These are phyloP conservation scores for Temnothorax longispinosus DNA, from an alignment of 1,140 invertebrate species.

Conservation along the genomic window DNA sequence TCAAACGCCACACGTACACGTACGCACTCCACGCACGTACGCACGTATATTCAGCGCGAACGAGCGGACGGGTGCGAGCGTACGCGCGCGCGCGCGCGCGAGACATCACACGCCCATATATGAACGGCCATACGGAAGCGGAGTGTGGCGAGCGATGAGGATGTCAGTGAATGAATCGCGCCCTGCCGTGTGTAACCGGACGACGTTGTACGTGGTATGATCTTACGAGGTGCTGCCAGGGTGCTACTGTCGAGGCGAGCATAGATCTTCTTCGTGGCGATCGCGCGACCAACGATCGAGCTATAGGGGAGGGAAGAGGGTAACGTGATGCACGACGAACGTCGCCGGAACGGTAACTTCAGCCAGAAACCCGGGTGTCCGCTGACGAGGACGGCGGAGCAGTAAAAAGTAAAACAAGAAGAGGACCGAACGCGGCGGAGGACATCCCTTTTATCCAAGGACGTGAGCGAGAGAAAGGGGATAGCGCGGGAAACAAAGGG, in stretches of 20 bases:
- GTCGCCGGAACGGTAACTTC: not conserved
- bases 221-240: constrained; percentile 29
- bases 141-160: constrained; percentile 19
- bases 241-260: constrained; percentile 1
- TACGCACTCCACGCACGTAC: constrained; percentile 6
- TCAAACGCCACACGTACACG: constrained; percentile 31
- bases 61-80: not conserved
- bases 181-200: constrained; percentile 34
- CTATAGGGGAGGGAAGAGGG: not conserved
- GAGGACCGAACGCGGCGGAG: not conserved
- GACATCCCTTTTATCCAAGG: not conserved
- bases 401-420: not conserved
- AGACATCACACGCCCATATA: constrained; percentile 57
- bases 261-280: not conserved
- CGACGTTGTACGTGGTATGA: constrained; percentile 53
- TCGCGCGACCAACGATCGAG: not conserved
- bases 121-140: constrained; percentile 60
- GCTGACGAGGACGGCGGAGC: constrained; percentile 1
- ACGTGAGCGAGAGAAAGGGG: not conserved
- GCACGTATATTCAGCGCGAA: not conserved
- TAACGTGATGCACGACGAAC: constrained; percentile 26
- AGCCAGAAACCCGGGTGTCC: not conserved
- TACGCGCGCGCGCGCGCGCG: constrained; percentile 18
- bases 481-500: not conserved
- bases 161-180: constrained; percentile 53